Base-by-base conservation (phyloP, 1,140 invertebrate genomes). In the Drosophila sp. region DNA sequence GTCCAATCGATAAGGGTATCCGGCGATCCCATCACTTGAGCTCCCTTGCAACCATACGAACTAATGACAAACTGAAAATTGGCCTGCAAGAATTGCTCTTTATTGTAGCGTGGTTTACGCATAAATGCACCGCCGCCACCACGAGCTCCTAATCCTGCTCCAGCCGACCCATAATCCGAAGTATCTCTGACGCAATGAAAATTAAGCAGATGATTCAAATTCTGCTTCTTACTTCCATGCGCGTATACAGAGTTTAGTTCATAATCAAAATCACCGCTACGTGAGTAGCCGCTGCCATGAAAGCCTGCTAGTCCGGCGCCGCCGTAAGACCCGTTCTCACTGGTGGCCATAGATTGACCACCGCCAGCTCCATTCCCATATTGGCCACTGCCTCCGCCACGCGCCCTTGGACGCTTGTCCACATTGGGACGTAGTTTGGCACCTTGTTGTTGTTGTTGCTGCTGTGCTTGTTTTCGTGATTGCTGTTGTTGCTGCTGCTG, bases 1-100 rank as follows among this genome's bases (percentile, higher is more conserved):
- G 96, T 95, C 98, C 98, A 99, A 90, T 98, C 96, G 30, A 99
- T 96, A 25, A 98, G 93, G 41, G 94, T 93, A 93, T 99, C 98
- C 55, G 98, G 97, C 70, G 95, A 67, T 94, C 93, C 60, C 94
- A 93, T 92, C 97, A 98, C 93, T 97, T 80, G 72, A 7, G 76
- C 78, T 27, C 56, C 56, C 60, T 92, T 96, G 68, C 95, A 95
- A 89, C 93, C 94, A 76, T 25, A 27, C 8, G 95, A 93, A 90
- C 95, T 95, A 44, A 99, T 97, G 86, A 99, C 95, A 95, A 99
- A 99, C 92, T 99, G 98, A 93, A 97, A 99, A 93, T 98, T 98
- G 38, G 97, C 97, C 93, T 98, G 97, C 38, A 99, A 93, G 92
- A 97, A 99, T 82, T 98, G 95, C 92, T 99, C 97, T 92, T 98